Conservation (phyloP, 2,797 vertebrate species). For the Eulemur mongoz region DNA sequence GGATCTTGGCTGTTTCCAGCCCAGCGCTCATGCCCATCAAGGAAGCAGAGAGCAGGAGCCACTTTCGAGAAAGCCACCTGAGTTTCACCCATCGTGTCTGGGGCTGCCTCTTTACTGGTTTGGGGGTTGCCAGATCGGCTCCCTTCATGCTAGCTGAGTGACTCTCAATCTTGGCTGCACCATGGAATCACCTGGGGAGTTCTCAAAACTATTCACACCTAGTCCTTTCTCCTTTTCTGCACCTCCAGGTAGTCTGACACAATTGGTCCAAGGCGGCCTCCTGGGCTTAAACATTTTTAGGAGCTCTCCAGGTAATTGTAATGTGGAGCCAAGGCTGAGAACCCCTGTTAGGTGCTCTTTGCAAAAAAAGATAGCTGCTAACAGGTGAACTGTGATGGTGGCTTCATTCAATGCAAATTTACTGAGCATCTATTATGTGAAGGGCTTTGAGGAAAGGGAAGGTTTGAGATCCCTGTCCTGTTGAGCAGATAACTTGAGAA, state of each 20-base stretch:
- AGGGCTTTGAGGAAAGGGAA: background rate
- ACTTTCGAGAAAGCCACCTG: background rate
- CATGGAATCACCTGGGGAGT: background rate
- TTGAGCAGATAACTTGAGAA: background rate
- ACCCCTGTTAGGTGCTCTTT: background rate
- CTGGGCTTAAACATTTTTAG: background rate
- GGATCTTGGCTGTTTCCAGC: conserved; percentile 26
- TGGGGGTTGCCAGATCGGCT: background rate
- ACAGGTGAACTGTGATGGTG: background rate
- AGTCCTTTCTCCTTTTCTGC: background rate
- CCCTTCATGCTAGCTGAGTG: background rate
- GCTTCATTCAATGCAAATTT: background rate
- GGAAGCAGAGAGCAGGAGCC: background rate
- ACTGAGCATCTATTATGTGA: background rate
- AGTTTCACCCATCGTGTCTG: background rate
- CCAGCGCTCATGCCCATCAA: background rate
- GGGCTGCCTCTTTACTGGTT: background rate
- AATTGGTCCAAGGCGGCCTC: background rate
- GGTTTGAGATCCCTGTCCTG: background rate
- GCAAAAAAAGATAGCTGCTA: background rate
- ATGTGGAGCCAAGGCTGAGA: background rate
- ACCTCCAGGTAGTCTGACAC: background rate
- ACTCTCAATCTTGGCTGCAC: background rate
- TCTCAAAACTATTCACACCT: background rate
- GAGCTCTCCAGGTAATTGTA: background rate